Evolutionary conservation across 2,888 invertebrate genomes (phyloP), one percentile per base, ranked within the genome.

Genomic region (Linnaemya tessellans): DNA sequence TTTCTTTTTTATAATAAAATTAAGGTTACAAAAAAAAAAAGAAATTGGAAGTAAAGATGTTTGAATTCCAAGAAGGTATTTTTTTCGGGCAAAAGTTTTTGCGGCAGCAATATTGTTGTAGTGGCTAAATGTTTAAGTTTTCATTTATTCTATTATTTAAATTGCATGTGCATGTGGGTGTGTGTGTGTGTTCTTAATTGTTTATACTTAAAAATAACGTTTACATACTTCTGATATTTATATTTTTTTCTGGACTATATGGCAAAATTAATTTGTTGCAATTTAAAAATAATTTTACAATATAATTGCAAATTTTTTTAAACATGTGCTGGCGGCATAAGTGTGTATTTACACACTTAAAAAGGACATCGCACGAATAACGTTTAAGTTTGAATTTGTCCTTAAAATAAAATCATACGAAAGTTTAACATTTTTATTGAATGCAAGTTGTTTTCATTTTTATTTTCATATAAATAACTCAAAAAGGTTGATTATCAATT

Each of bases 1-100:
- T n/a, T 54, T 43, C 71, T 60, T 58, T 77, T 18, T 65, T 64
- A 20, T 58, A 83, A 78, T 22, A 60, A 70, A 78, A 78, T 78
- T 73, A 73, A 78, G 60, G 65, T 73, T 83, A 71, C 49, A 51
- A 78, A 67, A 22, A 49, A 15, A 62, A 20, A 20, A 43, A 73
- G 25, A 49, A 60, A 60, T n/a, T 25, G 10, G 11, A 13, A 35
- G 22, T 2, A 30, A 41, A 41, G 20, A 60, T 49, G 20, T 73
- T 49, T 9, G 13, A 22, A 18, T 67, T n/a, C 18, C 18, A 38
- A n/a, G 18, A 49, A 60, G 58, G 20, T 68, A 68, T 68, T 67
- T 78, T 35, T 78, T 35, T 38, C n/a, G n/a, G n/a, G n/a, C n/a
- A n/a, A n/a, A n/a, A n/a, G n/a, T n/a, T n/a, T 64, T 4, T 43